A percentile compares a stretch with the other conserved stretches of the same genome.
These are phyloP conservation scores for Limnodromus scolopaceus DNA, from an alignment of 2,797 vertebrate species.

Conservation along the genomic window DNA sequence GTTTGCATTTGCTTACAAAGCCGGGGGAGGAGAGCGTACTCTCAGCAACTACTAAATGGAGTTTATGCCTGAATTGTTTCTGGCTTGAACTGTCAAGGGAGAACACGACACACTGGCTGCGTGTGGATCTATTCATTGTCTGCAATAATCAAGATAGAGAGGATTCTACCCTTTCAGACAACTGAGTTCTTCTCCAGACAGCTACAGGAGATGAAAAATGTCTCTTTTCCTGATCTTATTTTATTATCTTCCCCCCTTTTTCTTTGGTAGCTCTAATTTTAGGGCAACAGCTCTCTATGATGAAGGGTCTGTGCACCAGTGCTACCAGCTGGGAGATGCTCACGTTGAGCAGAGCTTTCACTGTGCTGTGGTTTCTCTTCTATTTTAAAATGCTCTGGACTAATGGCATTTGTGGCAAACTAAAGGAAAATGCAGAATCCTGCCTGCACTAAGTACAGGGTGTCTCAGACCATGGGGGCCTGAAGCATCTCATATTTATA, in stretches of 20 bases:
- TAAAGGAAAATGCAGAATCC: not conserved
- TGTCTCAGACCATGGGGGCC: fast-evolving
- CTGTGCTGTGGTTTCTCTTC: not conserved
- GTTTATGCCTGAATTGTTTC: not conserved
- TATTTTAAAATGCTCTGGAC: not conserved
- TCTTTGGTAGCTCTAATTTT: not conserved
- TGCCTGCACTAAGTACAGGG: not conserved
- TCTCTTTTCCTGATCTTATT: no score
- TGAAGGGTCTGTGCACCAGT: not conserved
- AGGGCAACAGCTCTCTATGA: not conserved
- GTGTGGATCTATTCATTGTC: not conserved
- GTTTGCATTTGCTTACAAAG: not conserved
- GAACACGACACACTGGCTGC: not conserved
- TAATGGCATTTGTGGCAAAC: not conserved
- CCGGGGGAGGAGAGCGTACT: not conserved
- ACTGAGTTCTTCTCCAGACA: not conserved
- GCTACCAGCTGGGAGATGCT: not conserved
- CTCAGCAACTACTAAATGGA: not conserved
- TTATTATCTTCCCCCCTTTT: not conserved
- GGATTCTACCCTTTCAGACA: not conserved
- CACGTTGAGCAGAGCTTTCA: not conserved
- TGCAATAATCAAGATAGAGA: not conserved
- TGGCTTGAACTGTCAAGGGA: not conserved
- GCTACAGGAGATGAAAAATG: not conserved
- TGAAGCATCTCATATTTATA: not conserved